These are phyloP conservation scores for Ceryle rudis DNA, from an alignment of 2,797 vertebrate genomes.

Conservation along the genomic window DNA sequence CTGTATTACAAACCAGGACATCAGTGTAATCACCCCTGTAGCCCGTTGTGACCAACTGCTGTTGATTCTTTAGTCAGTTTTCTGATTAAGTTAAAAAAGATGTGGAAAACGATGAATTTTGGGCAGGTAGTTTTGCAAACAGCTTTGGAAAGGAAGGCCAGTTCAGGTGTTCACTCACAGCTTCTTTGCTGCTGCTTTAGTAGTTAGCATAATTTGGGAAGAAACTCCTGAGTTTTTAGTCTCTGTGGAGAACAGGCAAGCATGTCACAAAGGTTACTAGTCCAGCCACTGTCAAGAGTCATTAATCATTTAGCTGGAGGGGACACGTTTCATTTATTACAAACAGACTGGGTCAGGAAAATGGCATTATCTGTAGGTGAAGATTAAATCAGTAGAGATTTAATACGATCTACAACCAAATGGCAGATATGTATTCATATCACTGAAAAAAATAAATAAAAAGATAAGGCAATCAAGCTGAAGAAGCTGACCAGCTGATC, in stretches of 20 bases:
- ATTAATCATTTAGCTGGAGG: not conserved
- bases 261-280: not conserved
- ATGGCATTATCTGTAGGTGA: not conserved
- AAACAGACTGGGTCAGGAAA: not conserved
- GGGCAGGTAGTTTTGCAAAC: not conserved
- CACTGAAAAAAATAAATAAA: not conserved
- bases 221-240: not conserved
- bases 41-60: not conserved
- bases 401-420: not conserved
- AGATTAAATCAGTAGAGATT: not conserved
- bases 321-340: not conserved
- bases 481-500: not conserved
- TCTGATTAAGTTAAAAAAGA: not conserved
- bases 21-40: not conserved
- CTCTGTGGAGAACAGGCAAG: not conserved
- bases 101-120: not conserved
- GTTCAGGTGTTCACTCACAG: not conserved
- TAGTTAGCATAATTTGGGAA: not conserved
- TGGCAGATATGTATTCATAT: not conserved
- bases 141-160: not conserved
- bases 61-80: not conserved
- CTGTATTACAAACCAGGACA: not conserved
- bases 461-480: not conserved
- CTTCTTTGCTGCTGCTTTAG: not conserved
- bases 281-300: not conserved